phyloP scores from a whole-genome alignment of 37 sponge, comb jelly and placozoan genomes.

The Lycopodina hypogea region DNA sequence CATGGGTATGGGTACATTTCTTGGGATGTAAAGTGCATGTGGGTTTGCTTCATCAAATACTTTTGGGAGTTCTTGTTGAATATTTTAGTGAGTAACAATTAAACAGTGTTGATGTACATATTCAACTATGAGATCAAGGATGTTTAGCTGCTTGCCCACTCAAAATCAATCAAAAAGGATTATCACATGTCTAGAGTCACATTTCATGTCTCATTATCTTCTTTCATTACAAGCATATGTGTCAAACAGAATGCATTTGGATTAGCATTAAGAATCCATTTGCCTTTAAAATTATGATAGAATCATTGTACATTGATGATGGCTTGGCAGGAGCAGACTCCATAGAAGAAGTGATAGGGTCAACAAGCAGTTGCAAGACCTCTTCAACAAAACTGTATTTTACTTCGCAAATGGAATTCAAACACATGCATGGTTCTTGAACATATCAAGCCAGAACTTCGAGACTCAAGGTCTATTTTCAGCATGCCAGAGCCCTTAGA shows the following conservation, averaged over 20 bases:
- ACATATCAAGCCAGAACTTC: neutral
- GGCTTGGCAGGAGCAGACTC: constrained; percentile 21
- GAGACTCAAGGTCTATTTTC: neutral
- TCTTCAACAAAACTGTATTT: constrained; percentile 1
- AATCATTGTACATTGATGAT: constrained; percentile 20
- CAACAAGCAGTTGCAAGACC: neutral
- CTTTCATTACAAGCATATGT: constrained; percentile 19
- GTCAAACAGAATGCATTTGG: constrained; percentile 19
- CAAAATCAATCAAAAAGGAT: too few species aligned
- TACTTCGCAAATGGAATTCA: constrained; percentile 16
- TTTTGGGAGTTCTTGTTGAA: too few species aligned
- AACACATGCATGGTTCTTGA: neutral
- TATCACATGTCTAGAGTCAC: constrained; percentile 16
- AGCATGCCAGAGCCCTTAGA: neutral
- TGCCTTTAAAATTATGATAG: neutral
- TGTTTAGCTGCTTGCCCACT: too few species aligned
- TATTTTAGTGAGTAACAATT: too few species aligned
- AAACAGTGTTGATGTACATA: too few species aligned
- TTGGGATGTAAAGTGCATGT: too few species aligned
- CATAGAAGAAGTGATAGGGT: neutral
- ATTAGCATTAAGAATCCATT: neutral
- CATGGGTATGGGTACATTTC: too few species aligned
- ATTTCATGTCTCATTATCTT: constrained; percentile 26
- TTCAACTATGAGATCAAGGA: too few species aligned
- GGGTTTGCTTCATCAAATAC: too few species aligned